A percentile compares a stretch with the other conserved stretches of the same genome.
Evolutionary conservation across 2,113 vertebrate species (phyloP).

Genomic region (Arenaria interpres): DNA sequence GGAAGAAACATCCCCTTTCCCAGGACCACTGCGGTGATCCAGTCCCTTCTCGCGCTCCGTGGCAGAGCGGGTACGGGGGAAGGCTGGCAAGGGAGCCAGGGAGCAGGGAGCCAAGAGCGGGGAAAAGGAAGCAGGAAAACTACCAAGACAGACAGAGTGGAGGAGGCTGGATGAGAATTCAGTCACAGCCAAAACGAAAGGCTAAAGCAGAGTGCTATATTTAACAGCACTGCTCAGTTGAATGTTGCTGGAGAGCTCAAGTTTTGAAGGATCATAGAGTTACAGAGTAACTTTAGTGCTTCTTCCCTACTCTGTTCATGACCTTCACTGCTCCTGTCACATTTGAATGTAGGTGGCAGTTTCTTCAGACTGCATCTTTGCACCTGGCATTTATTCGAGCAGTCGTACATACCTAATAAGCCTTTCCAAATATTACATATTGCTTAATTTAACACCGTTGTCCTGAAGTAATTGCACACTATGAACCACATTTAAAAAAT

Average conservation of each 20-base stretch:
- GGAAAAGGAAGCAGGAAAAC: conserved; percentile 22
- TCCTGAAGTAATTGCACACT: not conserved
- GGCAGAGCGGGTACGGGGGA: not conserved
- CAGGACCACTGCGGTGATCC: rapidly evolving
- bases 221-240: conserved; percentile 28
- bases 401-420: not conserved
- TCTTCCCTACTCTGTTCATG: not conserved
- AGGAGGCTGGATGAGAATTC: conserved; percentile 46
- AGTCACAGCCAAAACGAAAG: not conserved
- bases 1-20: not conserved
- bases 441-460: not conserved
- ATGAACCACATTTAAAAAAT: not conserved
- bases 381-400: not conserved
- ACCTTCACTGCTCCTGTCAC: not conserved
- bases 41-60: rapidly evolving
- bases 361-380: not conserved
- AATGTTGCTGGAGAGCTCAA: not conserved
- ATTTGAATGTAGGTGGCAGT: not conserved
- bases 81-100: not conserved
- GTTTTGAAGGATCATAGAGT: not conserved
- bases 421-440: not conserved
- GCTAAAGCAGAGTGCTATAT: not conserved
- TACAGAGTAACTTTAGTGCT: not conserved
- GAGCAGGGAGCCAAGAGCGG: not conserved
- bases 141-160: conserved; percentile 53